These are phyloP conservation scores for Doryteuthis pealeii DNA, from an alignment of 1,140 invertebrate species.

Conservation along the genomic window DNA sequence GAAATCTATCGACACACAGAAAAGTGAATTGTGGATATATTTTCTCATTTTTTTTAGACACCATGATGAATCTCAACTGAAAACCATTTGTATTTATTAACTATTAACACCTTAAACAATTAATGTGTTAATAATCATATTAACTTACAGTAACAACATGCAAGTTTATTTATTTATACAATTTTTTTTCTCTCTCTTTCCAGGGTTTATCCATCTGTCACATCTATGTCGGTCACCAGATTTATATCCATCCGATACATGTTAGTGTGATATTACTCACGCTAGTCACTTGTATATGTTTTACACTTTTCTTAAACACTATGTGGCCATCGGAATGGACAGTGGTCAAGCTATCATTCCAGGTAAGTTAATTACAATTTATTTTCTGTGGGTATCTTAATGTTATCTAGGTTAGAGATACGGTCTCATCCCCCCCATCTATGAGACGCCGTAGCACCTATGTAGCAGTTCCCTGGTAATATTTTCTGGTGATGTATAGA, in stretches of 20 bases:
- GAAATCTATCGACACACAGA: no score
- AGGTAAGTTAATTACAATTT: background rate
- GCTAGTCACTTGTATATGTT: background rate
- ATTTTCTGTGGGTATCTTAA: background rate
- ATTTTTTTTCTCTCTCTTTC: background rate
- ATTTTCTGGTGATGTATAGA: no score
- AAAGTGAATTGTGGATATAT: no score
- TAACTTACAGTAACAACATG: no score
- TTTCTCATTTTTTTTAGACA: no score
- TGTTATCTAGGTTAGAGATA: background rate
- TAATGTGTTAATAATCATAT: no score
- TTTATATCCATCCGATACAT: background rate
- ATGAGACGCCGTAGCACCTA: background rate
- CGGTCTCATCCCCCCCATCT: background rate
- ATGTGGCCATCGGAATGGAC: background rate
- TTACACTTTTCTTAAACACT: background rate
- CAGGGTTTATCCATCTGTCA: background rate
- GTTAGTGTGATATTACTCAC: background rate
- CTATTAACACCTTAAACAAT: no score
- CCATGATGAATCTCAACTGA: no score
- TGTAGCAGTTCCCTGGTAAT: background rate
- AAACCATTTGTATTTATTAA: no score
- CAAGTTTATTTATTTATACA: no score
- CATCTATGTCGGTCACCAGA: background rate
- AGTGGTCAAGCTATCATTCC: conserved; percentile 12